These are phyloP conservation scores for Malurus alboscapulatus DNA, from an alignment of 2,113 vertebrate species.

Conservation along the genomic window DNA sequence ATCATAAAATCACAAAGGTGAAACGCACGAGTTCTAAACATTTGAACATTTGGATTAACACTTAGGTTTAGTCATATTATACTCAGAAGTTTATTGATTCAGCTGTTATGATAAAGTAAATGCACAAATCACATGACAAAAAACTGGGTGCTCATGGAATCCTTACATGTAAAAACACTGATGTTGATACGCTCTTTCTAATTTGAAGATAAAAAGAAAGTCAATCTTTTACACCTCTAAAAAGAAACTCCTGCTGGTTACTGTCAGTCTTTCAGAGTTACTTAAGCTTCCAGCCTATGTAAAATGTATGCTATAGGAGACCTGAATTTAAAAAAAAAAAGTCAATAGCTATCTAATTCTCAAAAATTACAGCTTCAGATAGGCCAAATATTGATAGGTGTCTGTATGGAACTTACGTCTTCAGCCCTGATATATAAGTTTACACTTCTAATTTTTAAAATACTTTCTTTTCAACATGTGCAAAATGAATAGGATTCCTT, in stretches of 20 bases:
- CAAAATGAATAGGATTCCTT: neutral
- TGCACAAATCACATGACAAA: neutral
- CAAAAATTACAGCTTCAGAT: neutral
- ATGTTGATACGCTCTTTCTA: neutral
- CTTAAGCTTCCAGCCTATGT: neutral
- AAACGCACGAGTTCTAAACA: fast-evolving
- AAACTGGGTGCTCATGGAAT: neutral
- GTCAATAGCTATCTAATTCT: neutral
- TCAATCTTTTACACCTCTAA: neutral
- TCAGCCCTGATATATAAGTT: neutral
- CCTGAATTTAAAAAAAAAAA: neutral
- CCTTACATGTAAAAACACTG: neutral
- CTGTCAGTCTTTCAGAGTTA: neutral
- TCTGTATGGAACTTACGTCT: fast-evolving
- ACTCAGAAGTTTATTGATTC: neutral
- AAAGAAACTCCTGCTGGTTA: neutral
- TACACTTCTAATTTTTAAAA: neutral
- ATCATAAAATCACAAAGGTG: neutral
- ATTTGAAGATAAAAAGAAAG: neutral
- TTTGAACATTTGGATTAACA: neutral
- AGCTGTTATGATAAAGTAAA: neutral
- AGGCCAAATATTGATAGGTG: neutral
- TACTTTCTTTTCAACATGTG: neutral
- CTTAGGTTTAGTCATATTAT: neutral
- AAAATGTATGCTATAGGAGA: neutral